These are phyloP conservation scores for Mesocentrotus franciscanus DNA, from an alignment of 53 echinoderm and acorn worm genomes.

Conservation along the genomic window DNA sequence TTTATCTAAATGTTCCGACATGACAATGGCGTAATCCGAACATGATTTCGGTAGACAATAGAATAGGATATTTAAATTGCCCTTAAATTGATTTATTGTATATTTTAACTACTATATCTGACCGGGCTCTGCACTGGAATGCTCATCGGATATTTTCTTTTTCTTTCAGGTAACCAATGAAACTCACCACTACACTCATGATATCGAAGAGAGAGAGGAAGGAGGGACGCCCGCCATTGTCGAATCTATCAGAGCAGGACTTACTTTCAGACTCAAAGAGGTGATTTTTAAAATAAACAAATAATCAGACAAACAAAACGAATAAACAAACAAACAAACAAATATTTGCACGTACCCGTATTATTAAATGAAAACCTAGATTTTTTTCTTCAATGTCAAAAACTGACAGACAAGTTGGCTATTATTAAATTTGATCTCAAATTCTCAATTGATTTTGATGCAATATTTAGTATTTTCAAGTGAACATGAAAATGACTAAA, in stretches of 20 bases:
- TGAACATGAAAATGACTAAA: background rate
- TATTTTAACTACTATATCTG: no score
- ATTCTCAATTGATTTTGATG: background rate
- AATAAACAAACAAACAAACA: no score
- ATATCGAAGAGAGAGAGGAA: slow-evolving; percentile 92
- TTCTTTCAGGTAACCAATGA: slow-evolving; percentile 83
- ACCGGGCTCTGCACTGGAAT: background rate
- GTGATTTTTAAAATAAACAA: slow-evolving; percentile 52
- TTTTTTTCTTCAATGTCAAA: background rate
- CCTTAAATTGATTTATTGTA: no score
- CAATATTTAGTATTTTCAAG: background rate
- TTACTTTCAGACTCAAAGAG: slow-evolving; percentile 93
- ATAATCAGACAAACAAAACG: background rate
- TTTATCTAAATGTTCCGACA: no score
- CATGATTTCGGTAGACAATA: no score
- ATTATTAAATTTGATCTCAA: background rate
- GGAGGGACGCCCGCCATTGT: slow-evolving; percentile 96
- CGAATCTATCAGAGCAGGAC: slow-evolving; percentile 93
- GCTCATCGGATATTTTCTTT: background rate
- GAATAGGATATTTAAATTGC: no score
- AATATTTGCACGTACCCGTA: no score
- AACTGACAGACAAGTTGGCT: background rate
- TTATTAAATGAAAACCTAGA: no score
- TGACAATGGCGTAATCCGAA: no score
- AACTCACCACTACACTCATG: slow-evolving; percentile 80